These are phyloP conservation scores for Rhopalosiphum maidis DNA, from an alignment of 1,140 invertebrate genomes.

Conservation along the genomic window DNA sequence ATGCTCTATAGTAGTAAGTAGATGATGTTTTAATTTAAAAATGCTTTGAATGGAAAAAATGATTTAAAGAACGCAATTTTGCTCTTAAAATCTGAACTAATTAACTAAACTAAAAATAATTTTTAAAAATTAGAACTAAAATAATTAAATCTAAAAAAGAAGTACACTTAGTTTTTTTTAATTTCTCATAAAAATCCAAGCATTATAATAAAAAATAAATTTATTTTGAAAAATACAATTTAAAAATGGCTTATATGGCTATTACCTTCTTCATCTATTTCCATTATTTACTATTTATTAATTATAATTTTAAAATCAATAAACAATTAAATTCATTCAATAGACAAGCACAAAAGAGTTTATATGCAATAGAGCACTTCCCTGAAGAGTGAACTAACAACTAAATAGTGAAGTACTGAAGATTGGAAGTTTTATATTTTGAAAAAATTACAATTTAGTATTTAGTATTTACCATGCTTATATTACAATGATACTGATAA, in stretches of 20 bases:
- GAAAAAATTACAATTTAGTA: too few species aligned
- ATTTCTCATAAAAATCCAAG: not conserved
- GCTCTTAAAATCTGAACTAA: not conserved
- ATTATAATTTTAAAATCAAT: not conserved
- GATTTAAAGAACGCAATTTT: not conserved
- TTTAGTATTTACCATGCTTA: not conserved
- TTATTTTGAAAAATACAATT: not conserved
- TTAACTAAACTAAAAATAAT: not conserved
- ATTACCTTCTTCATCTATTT: not conserved
- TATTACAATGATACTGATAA: not conserved
- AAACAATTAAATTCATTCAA: not conserved
- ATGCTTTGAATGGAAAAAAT: not conserved
- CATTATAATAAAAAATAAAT: not conserved
- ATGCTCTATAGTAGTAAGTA: not conserved
- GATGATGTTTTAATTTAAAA: not conserved
- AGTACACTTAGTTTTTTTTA: not conserved
- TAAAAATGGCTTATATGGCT: not conserved
- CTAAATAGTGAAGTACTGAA: not conserved
- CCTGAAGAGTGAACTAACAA: not conserved
- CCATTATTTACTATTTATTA: not conserved
- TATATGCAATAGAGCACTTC: not conserved
- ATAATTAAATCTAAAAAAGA: not conserved
- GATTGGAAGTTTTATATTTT: too few species aligned
- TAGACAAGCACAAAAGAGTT: not conserved
- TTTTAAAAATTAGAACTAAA: not conserved